These are phyloP conservation scores for Stichopus chloronotus DNA, from an alignment of 35 echinoderm and acorn worm genomes.

Conservation along the genomic window DNA sequence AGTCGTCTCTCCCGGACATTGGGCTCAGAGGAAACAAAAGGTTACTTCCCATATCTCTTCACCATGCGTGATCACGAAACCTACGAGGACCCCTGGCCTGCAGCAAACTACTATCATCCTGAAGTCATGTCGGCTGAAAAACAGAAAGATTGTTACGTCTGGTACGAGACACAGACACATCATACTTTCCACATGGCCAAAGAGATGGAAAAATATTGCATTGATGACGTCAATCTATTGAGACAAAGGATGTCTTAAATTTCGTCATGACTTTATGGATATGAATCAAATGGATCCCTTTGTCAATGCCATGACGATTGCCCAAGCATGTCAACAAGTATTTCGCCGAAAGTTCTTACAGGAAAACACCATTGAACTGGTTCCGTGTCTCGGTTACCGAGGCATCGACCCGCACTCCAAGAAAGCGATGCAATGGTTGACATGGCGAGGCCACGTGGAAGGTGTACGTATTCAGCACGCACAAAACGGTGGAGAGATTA, in stretches of 20 bases:
- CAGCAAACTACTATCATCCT: not conserved
- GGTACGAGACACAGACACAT: conserved; percentile 2
- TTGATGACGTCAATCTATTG: not conserved
- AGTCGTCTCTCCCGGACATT: not conserved
- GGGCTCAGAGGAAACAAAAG: not conserved
- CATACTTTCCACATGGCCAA: conserved; percentile 4
- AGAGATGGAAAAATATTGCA: conserved; percentile 31
- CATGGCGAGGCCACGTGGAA: conserved; percentile 1
- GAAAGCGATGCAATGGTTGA: conserved; percentile 25
- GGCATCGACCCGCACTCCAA: not conserved
- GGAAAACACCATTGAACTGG: not conserved
- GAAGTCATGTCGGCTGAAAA: not conserved
- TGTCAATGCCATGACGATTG: not conserved
- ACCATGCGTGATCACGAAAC: not conserved
- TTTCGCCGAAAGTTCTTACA: conserved; percentile 16
- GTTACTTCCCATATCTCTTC: conserved; percentile 48
- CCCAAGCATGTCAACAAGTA: not conserved
- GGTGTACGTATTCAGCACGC: conserved; percentile 38
- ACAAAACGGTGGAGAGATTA: conserved; percentile 22
- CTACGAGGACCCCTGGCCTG: conserved; percentile 18
- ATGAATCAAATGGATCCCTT: conserved; percentile 8
- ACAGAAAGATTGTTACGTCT: conserved; percentile 7
- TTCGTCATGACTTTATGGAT: not conserved
- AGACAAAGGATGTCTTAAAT: conserved; percentile 15
- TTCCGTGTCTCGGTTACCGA: conserved; percentile 14